These are phyloP conservation scores for Branchellion lobata DNA, from an alignment of 2,888 invertebrate species.

Conservation along the genomic window DNA sequence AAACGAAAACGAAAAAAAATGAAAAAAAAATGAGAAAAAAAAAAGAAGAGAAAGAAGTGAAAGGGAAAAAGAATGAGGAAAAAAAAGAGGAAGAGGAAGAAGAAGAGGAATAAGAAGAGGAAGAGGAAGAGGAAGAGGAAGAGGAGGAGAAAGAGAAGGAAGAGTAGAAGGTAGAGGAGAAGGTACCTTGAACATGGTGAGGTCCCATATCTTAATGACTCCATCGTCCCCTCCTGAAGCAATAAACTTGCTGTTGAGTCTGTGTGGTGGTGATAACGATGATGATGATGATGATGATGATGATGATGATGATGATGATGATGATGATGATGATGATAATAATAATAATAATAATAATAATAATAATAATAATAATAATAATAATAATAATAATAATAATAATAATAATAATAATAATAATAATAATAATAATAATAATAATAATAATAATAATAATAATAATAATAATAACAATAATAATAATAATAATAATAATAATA, in stretches of 20 bases:
- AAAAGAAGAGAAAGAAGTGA: too few species aligned
- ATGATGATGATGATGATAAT: slow-evolving; percentile 39
- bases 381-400: slow-evolving; percentile 17
- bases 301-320: slow-evolving; percentile 34
- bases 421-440: neutral
- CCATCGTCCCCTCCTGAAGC: slow-evolving; percentile 96
- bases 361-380: neutral
- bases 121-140: too few species aligned
- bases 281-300: slow-evolving; percentile 38
- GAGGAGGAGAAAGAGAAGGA: too few species aligned
- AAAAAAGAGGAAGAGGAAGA: too few species aligned
- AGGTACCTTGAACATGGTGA: slow-evolving; percentile 62
- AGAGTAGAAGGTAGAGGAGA: too few species aligned
- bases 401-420: slow-evolving; percentile 2
- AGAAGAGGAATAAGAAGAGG: too few species aligned
- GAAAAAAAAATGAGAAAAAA: too few species aligned
- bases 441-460: slow-evolving; percentile 27
- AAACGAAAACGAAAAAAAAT: too few species aligned
- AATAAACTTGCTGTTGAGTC: slow-evolving; percentile 74
- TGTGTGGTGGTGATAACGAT: neutral
- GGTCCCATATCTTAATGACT: slow-evolving; percentile 88
- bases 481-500: slow-evolving; percentile 6
- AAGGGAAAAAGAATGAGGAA: too few species aligned
- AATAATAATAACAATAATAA: slow-evolving; percentile 27
- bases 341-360: slow-evolving; percentile 3